A percentile compares a stretch with the other conserved stretches of the same genome.
Evolutionary conservation across 1,140 invertebrate genomes (phyloP).

Genomic region (Hirudo medicinalis): DNA sequence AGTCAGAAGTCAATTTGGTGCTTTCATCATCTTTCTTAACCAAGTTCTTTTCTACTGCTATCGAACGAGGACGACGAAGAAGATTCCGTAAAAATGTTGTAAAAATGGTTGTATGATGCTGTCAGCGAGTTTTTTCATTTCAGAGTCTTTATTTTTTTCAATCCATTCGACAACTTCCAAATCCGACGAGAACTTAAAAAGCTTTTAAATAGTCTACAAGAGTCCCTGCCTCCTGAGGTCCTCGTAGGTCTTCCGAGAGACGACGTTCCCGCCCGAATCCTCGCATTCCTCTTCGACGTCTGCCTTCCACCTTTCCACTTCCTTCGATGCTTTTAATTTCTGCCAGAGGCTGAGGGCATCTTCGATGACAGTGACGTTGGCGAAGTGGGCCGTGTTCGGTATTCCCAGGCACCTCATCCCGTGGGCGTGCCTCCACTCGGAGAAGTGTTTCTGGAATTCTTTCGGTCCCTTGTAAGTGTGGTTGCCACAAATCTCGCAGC

Average conservation of each 20-base stretch:
- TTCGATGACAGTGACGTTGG: constrained; percentile 97
- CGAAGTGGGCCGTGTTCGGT: constrained; percentile 98
- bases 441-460: constrained; percentile 98
- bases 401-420: constrained; percentile 95
- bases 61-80: no score
- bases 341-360: constrained; percentile 95
- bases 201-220: constrained; percentile 46
- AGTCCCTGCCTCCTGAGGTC: constrained; percentile 96
- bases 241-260: constrained; percentile 94
- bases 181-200: no score
- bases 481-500: constrained; percentile 99
- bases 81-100: no score
- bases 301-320: constrained; percentile 85
- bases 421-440: constrained; percentile 98
- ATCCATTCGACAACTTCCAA: no score
- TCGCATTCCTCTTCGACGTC: constrained; percentile 91
- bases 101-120: no score
- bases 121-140: no score
- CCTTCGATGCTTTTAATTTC: constrained; percentile 86
- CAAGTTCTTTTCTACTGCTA: no score
- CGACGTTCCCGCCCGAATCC: constrained; percentile 94
- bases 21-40: no score
- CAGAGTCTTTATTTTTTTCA: no score
- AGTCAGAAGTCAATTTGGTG: no score
- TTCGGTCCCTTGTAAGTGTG: constrained; percentile 98